These are phyloP conservation scores for Parapsyche elsis DNA, from an alignment of 1,140 invertebrate genomes.

Conservation along the genomic window DNA sequence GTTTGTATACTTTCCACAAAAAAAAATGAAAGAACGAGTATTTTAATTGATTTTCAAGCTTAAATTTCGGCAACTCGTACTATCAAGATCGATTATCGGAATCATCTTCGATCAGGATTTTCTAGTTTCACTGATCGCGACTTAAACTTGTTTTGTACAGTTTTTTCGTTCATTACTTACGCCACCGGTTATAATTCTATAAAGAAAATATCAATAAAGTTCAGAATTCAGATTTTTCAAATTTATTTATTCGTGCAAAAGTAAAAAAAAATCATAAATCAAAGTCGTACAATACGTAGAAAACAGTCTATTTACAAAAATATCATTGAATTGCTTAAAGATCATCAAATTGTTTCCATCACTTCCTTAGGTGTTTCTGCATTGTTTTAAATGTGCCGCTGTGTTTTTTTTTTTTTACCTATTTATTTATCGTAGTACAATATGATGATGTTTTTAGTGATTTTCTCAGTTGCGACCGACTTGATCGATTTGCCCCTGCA, in stretches of 20 bases:
- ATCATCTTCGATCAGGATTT: slow-evolving; percentile 13
- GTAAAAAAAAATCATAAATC: slow-evolving; percentile 18
- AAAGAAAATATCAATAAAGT: background rate
- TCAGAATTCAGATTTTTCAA: background rate
- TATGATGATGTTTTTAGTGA: background rate
- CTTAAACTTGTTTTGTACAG: background rate
- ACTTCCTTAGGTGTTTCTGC: background rate
- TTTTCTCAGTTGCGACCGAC: slow-evolving; percentile 73
- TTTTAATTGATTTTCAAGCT: background rate
- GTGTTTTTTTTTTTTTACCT: background rate
- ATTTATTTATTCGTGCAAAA: slow-evolving; percentile 6
- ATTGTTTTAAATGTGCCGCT: background rate
- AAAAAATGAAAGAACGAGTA: background rate
- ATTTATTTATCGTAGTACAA: background rate
- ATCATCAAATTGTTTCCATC: background rate
- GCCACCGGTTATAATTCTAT: background rate
- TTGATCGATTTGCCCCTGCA: slow-evolving; percentile 83
- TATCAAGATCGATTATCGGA: too few species aligned
- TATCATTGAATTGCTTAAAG: background rate
- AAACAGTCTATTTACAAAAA: slow-evolving; percentile 37
- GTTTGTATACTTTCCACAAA: background rate
- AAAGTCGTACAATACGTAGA: background rate
- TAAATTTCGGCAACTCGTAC: too few species aligned
- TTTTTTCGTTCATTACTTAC: background rate
- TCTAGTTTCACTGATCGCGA: slow-evolving; percentile 10